Base-by-base conservation (phyloP, 2,113 vertebrate genomes). In the Brevimyrus niger region DNA sequence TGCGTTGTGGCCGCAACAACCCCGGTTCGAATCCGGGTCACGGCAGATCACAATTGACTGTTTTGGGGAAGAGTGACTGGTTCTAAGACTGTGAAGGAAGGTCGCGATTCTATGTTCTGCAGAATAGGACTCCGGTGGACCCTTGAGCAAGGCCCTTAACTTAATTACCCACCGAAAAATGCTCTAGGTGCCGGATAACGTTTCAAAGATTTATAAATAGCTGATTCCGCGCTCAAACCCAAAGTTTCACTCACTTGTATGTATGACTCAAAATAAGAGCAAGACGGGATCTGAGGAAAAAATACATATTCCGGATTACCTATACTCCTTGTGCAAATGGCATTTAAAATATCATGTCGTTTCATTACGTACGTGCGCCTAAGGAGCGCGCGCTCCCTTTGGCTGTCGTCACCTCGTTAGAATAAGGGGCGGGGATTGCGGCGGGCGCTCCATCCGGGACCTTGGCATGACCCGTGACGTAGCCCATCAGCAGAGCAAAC, bases 1-100 rank as follows among this genome's bases (percentile, higher is more conserved):
- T 94, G 93, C 93, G 93, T 94, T 93, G 93, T 94, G 93, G 93
- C 93, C 93, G 93, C 92, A 93, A 92, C 93, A 94, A 94, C 93
- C 93, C 92, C 93, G 93, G 93, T 94, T 94, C 94, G 93, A 94
- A 94, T 94, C 93, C 94, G 93, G 92, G 93, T 94, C 93, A 94
- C 93, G 93, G 95, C 96, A 95, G 92, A 17, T 69, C n/a, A 31
- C 10, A 4, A 31, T 3, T 13, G 10, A 11, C n/a, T 1, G 3
- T 69, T 69, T 69, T 65, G 61, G n/a, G 61, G 61, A 69, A 27
- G 3, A 9, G 9, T 69, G 61, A 31, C n/a, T 69, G 61, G 61
- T 69, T 69, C n/a, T 31, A 69, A 27, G 3, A 1, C n/a, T 31
- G 27, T 31, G n/a, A 31, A 0, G 61, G 27, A 69, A 69, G 3